Evolutionary conservation across 2,797 vertebrate species (phyloP), one percentile per base, ranked within the genome.

Genomic region (Microctenopoma lineatum): DNA sequence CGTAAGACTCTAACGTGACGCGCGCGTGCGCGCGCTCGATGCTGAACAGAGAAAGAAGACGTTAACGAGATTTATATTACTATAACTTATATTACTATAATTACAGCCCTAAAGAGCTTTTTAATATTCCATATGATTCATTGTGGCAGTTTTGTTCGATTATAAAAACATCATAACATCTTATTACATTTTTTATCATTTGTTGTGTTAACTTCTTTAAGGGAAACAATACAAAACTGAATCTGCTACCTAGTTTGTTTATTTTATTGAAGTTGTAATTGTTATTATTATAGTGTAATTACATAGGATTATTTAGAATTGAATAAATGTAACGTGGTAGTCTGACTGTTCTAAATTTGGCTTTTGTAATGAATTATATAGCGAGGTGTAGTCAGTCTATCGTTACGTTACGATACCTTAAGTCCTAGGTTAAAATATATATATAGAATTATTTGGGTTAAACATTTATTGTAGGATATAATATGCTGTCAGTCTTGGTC

Each of bases 21-120:
- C 91, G 91, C 91, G 90, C 90, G 91, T 91, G 91, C 91, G 90
- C 90, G 87, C 78, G 15, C 90, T 25, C 84, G 59, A 66, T 0
- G 6, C 18, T 27, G 8, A 26, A 21, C 21, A 21, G 21, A 32
- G 8, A 55, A 41, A 59, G 16, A 38, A 32, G 32, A 34, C 32
- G 8, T 34, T 8, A 8, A 21, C 25, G 29, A 1, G 26, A 4
- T 29, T n/a, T 5, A 15, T 15, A 0, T 41, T 4, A 4, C 15
- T 21, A 21, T 21, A 21, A 21, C 1, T 21, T 21, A 21, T 21
- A 21, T 41, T 42, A 57, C 48, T 14, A 2, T 13, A 25, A 42
- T 4, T 41, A 10, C 16, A 14, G 45, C 16, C 16, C 2, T n/a
- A 46, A 59, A 32, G 3, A 12, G 8, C 5, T 3, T 5, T 3